Evolutionary conservation across 2,797 vertebrate genomes (phyloP), one percentile per base, ranked within the genome.

Genomic region (Hafferia zeledoni): DNA sequence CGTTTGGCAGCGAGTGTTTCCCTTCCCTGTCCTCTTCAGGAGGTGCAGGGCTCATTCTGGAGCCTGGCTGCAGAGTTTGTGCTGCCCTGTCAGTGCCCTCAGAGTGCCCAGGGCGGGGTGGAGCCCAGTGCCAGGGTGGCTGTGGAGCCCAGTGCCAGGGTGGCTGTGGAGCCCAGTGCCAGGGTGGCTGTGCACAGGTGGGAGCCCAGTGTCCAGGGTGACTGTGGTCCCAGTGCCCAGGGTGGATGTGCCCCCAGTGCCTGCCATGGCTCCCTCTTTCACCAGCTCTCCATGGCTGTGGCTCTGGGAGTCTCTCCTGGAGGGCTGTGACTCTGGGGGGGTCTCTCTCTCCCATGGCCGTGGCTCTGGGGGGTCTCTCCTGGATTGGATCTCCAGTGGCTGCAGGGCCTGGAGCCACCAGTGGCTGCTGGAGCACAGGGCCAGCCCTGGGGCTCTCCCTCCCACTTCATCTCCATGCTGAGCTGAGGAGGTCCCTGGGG

Each of bases 201-300:
- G 35, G 25, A 31, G 31, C 19, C 27, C 59, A 30, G 57, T 13
- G 37, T 5, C 57, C 25, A 28, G 57, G 35, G 35, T 37, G 57
- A 8, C 16, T 33, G 50, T 30, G 53, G n/a, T 33, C 56, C 56
- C 56, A 59, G 57, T 59, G 57, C 24, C 24, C 55, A 16, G 53
- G 56, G 10, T 30, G 59, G 37, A 28, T 41, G 59, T 61, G 18
- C 17, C 13, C 53, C 70, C 37, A 12, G 1, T 12, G 10, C 27
- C 37, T 41, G 41, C 16, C 41, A 37, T 43, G 39, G 10, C 81
- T 30, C 49, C 50, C 4, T 1, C 19, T 30, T 39, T 11, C 67
- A 9, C 6, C 0, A 1, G 12, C 13, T 25, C 11, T 57, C 30
- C 2, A 0, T 10, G 3, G 37, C 20, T 25, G 10, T 1, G 9